Evolutionary conservation across 2,888 invertebrate species (phyloP).

Genomic region (Herminia tarsipennalis): DNA sequence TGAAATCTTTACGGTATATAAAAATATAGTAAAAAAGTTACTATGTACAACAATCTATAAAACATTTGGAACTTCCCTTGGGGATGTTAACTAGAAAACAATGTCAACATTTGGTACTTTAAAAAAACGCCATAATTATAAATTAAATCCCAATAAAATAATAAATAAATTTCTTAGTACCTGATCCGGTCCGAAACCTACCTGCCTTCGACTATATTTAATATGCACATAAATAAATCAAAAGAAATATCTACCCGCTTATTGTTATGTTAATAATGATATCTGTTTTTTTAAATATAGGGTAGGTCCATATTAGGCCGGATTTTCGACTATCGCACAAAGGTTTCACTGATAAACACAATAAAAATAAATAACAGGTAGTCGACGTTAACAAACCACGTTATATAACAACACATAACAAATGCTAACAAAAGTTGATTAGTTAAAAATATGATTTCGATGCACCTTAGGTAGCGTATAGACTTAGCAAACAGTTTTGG

Average conservation of each 20-base stretch:
- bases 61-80: slow-evolving; percentile 16
- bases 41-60: slow-evolving; percentile 33
- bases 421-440: slow-evolving; percentile 42
- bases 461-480: too few species aligned
- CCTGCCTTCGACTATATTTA: too few species aligned
- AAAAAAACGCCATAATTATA: slow-evolving; percentile 21
- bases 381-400: slow-evolving; percentile 35
- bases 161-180: slow-evolving; percentile 21
- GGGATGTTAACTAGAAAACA: slow-evolving; percentile 15
- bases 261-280: too few species aligned
- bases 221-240: too few species aligned
- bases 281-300: too few species aligned
- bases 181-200: slow-evolving; percentile 27
- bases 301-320: too few species aligned
- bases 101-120: slow-evolving; percentile 1
- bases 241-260: too few species aligned
- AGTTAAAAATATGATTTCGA: slow-evolving; percentile 55
- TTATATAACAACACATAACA: slow-evolving; percentile 38
- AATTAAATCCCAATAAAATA: slow-evolving; percentile 22
- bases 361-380: too few species aligned
- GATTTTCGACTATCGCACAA: too few species aligned
- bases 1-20: slow-evolving; percentile 19
- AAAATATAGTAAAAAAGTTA: slow-evolving; percentile 40
- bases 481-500: too few species aligned
- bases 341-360: too few species aligned